Evolutionary conservation across 2,888 invertebrate species (phyloP), one percentile per base, ranked within the genome.

Genomic region (Portevinia maculata): DNA sequence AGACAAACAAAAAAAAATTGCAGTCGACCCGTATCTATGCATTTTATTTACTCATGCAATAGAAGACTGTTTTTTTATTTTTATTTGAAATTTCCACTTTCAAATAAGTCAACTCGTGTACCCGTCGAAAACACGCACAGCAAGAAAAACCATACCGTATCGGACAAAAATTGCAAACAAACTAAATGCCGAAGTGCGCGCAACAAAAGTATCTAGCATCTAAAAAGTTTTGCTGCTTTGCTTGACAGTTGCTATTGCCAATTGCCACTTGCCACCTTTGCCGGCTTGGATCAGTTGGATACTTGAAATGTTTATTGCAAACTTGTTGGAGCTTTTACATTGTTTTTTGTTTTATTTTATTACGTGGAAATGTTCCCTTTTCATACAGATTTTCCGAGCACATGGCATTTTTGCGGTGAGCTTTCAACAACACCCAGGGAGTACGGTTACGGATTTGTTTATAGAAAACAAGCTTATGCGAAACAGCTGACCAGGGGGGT

Each of bases 151-250:
- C 74, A 59, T 65, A 81, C 81, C 75, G 75, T 71, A 39, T 65
- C 75, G 75, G 48, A 59, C 81, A 34, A 60, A 75, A 75, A 75
- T 59, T 81, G 75, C 81, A 81, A 71, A 81, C 75, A 30, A 81
- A 81, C 81, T 81, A 48, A 75, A 50, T 44, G 65, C 65, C 41
- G 17, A 74, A 69, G 62, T 79, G 44, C 50, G 53, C 55, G 69
- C 69, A 50, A 57, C 64, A 24, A 57, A 69, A 69, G 74, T 62
- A 69, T 69, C 75, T 70, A 59, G 53, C 44, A 52, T 69, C 44
- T 41, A 17, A 24, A 19, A n/a, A 1, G 9, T 3, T 3, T 3
- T 19, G 30, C 30, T 8, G 9, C 53, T 50, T 39, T 24, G 57
- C 34, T 50, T 57, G 65, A 17, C 34, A 11, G 0, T 17, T 44